These are phyloP conservation scores for Peromyscus aztecus DNA, from an alignment of 2,797 vertebrate species.

Conservation along the genomic window DNA sequence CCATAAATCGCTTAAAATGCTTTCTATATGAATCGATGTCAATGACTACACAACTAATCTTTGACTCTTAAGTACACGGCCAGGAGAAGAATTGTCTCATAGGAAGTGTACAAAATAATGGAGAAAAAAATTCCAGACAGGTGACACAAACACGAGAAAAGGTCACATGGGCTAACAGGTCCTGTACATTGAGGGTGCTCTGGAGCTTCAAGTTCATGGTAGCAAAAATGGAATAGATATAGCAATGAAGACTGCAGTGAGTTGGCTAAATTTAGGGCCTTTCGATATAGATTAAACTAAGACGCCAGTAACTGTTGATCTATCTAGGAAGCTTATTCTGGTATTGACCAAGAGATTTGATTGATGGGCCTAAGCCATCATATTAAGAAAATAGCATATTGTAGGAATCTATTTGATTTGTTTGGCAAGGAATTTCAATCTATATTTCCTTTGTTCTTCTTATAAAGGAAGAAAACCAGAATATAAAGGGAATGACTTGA, in stretches of 20 bases:
- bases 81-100: background rate
- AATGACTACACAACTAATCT: background rate
- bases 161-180: background rate
- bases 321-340: background rate
- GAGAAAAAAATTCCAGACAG: background rate
- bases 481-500: background rate
- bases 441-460: conserved; percentile 4
- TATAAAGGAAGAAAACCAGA: conserved; percentile 5
- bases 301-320: background rate
- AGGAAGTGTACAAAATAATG: background rate
- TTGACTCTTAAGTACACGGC: background rate
- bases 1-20: background rate
- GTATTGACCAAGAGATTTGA: background rate
- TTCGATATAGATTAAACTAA: background rate
- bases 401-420: background rate
- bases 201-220: background rate
- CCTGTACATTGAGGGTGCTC: accelerated
- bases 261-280: background rate
- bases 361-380: background rate
- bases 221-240: background rate
- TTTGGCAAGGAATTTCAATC: background rate
- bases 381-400: background rate
- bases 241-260: background rate
- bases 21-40: background rate
- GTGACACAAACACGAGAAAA: background rate